Evolutionary conservation across 1,140 invertebrate species (phyloP).

Genomic region (Hirudo medicinalis): DNA sequence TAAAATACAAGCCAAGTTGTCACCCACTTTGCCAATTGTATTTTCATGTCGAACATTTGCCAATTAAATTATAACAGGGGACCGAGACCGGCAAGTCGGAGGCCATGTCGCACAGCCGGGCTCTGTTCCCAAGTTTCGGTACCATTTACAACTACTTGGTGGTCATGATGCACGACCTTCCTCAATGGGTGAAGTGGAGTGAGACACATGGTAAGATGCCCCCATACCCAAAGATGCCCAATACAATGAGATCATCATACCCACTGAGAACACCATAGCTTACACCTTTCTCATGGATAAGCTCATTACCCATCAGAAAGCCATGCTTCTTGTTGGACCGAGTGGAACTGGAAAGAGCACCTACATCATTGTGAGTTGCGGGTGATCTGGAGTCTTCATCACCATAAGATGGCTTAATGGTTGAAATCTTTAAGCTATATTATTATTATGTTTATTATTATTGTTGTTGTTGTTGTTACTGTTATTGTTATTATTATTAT

Average conservation of each 20-base stretch:
- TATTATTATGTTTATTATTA: too few species aligned
- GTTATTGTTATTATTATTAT: too few species aligned
- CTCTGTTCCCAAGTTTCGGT: neutral
- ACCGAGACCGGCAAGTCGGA: neutral
- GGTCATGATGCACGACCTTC: neutral
- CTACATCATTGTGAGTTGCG: conserved; percentile 59
- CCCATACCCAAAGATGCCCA: conserved; percentile 74
- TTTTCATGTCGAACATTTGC: neutral
- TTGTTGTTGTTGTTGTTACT: too few species aligned
- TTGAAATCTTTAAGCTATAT: too few species aligned
- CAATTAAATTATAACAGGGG: neutral
- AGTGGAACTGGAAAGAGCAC: conserved; percentile 84
- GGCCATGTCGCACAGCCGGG: neutral
- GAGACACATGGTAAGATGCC: conserved; percentile 63
- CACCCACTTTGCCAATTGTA: neutral
- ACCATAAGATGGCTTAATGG: too few species aligned
- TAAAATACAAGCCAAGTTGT: too few species aligned
- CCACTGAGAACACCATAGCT: conserved; percentile 74
- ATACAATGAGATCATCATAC: conserved; percentile 83
- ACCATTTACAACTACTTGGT: conserved; percentile 1
- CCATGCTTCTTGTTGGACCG: conserved; percentile 70
- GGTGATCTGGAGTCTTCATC: too few species aligned
- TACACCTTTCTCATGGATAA: conserved; percentile 63
- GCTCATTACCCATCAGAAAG: conserved; percentile 63
- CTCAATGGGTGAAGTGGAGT: conserved; percentile 67